Evolutionary conservation across 2,113 vertebrate species (phyloP), one percentile per base, ranked within the genome.

Genomic region (Cynoglossus semilaevis): DNA sequence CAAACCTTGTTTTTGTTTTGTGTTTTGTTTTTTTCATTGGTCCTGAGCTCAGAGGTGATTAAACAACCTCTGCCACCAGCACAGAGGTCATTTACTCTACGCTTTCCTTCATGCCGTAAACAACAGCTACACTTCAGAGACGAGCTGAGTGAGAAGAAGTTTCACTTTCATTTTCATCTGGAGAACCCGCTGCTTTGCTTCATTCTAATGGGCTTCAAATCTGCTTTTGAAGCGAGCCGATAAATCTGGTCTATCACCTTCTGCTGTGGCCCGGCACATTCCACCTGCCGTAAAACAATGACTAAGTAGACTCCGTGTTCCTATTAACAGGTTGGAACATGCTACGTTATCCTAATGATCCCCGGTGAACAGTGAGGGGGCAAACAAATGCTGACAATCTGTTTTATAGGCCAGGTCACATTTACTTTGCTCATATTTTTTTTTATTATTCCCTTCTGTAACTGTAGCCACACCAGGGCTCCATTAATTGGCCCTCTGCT

Each of bases 401-500:
- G 51, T 64, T 46, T 49, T 45, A 53, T 34, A 18, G 44, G 67
- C 35, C 47, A 40, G 35, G 5, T 3, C 22, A 36, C 35, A 45
- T 73, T 62, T 65, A 54, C 46, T 59, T 63, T 63, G 51, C 22
- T 58, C 17, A 8, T 43, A 8, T 38, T 19, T 29, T 63, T 14
- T 62, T 47, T 15, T 48, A 2, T 6, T 29, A 29, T 29, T 29
- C 41, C 16, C 46, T 9, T 57, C 38, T 59, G 14, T 15, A 58
- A 12, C 37, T 40, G 65, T 55, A 42, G 41, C 54, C 58, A 40
- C 62, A 62, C 50, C 51, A 19, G 55, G 55, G 42, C 58, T 45
- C 54, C 15, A 6, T 65, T 80, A 78, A 78, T 68, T 78, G 53
- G 77, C 63, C 9, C 58, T 73, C 62, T 5, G 50, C 65, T 62